phyloP scores from a whole-genome alignment of 64 coral and sea anemone genomes.

The Actinia equina region DNA sequence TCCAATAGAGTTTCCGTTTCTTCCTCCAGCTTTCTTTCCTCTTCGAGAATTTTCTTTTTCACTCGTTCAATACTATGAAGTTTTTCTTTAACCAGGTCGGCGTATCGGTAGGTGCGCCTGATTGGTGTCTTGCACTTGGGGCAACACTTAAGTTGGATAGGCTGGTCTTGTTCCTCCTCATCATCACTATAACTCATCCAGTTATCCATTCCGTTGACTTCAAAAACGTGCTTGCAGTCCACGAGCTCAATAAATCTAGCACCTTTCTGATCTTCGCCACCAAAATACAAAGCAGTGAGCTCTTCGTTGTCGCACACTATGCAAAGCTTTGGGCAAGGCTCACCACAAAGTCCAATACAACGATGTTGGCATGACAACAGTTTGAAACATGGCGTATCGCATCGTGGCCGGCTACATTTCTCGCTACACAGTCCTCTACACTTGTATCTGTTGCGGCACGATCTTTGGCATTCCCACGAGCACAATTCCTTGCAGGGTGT shows the following conservation, averaged over 20 bases:
- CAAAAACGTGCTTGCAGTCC: conserved; percentile 58
- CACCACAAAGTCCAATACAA: conserved; percentile 64
- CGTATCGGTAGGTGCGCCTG: conserved; percentile 68
- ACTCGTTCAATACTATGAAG: conserved; percentile 57
- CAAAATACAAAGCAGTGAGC: conserved; percentile 43
- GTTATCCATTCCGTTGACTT: conserved; percentile 46
- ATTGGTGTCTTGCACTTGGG: conserved; percentile 72
- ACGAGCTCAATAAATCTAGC: conserved; percentile 53
- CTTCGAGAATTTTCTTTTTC: conserved; percentile 47
- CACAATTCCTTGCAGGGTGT: conserved; percentile 49
- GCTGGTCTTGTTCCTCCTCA: conserved; percentile 17
- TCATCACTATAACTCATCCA: conserved; percentile 40
- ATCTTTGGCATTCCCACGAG: conserved; percentile 33
- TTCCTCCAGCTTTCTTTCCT: conserved; percentile 32
- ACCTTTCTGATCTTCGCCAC: conserved; percentile 34
- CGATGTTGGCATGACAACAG: conserved; percentile 19
- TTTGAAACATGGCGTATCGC: conserved; percentile 35
- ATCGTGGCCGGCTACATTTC: conserved; percentile 51
- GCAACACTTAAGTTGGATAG: conserved; percentile 11
- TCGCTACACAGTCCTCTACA: conserved; percentile 30
- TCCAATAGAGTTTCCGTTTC: background rate
- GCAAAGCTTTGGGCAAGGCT: conserved; percentile 57
- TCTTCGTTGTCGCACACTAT: conserved; percentile 42
- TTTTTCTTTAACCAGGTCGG: conserved; percentile 64
- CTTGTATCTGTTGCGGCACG: conserved; percentile 19